Conservation (phyloP, 2,888 invertebrate species). For the Diabrotica balteata region DNA sequence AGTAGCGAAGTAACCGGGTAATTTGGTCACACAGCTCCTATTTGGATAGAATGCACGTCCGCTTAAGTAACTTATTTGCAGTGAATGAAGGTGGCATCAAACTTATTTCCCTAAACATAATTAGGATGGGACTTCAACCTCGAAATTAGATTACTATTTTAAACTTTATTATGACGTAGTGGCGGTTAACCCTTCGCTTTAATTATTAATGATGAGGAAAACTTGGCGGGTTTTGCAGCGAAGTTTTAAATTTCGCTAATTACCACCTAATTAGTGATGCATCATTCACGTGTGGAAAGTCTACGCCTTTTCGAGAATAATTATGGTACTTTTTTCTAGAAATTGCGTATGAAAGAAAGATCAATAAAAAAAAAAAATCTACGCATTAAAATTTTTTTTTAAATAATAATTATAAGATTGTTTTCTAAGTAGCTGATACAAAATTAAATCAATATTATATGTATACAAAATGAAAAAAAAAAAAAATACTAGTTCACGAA, state of each 20-base stretch:
- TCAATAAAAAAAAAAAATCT: no score
- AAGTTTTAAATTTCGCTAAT: constrained; percentile 33
- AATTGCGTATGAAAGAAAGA: no score
- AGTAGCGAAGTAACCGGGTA: constrained; percentile 2
- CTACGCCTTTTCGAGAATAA: no score
- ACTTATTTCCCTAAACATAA: constrained; percentile 43
- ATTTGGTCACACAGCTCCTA: constrained; percentile 9
- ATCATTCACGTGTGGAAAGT: constrained; percentile 12
- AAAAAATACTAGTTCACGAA: no score
- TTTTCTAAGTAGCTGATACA: no score
- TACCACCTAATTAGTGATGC: constrained; percentile 12
- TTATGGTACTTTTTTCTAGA: no score
- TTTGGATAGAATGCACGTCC: constrained; percentile 12
- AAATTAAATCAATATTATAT: no score
- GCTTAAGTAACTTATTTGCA: constrained; percentile 20
- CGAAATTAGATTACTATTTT: constrained; percentile 46
- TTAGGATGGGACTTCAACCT: constrained; percentile 42
- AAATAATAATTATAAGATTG: no score
- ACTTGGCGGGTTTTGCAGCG: constrained; percentile 30
- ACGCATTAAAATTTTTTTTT: no score
- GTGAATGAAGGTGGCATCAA: constrained; percentile 38
- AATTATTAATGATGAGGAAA: constrained; percentile 45
- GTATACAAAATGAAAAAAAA: no score
- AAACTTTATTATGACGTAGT: constrained; percentile 44
- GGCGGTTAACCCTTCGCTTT: constrained; percentile 32